phyloP scores from a whole-genome alignment of 2,113 vertebrate species.

The Thamnophis sirtalis region DNA sequence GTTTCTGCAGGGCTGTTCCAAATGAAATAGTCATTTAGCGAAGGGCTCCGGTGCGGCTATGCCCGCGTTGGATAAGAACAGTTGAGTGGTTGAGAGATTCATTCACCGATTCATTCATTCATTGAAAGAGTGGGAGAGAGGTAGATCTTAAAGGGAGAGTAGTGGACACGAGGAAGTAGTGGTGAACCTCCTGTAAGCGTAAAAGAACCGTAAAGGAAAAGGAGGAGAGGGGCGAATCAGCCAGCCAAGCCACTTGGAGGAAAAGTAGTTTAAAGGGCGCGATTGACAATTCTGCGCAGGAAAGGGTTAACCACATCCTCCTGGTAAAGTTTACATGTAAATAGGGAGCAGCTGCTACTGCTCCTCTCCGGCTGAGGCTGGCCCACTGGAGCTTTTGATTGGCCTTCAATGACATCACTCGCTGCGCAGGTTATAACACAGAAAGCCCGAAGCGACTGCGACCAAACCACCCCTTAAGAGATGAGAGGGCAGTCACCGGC shows the following conservation, averaged over 20 bases:
- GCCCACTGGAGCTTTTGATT: constrained; percentile 72
- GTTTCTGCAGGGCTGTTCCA: neutral
- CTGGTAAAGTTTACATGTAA: constrained; percentile 47
- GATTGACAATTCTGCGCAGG: constrained; percentile 41
- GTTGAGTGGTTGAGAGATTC: neutral
- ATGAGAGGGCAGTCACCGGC: constrained; percentile 21
- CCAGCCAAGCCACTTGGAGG: no score
- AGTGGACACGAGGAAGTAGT: neutral
- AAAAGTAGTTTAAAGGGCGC: neutral
- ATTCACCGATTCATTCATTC: neutral
- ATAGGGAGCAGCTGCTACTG: constrained; percentile 50
- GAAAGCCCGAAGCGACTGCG: constrained; percentile 44
- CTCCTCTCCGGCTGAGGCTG: constrained; percentile 55
- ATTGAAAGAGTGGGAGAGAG: neutral
- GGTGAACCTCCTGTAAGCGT: neutral
- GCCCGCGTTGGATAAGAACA: neutral
- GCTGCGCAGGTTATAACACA: constrained; percentile 45
- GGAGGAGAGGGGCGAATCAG: neutral
- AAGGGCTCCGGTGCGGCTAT: neutral
- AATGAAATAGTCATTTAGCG: neutral
- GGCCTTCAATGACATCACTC: constrained; percentile 89
- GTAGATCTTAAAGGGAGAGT: neutral
- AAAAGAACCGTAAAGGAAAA: neutral
- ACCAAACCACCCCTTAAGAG: constrained; percentile 45
- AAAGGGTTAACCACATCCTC: constrained; percentile 43